phyloP scores from a whole-genome alignment of 2,888 invertebrate species.

The Protodeltote pygarga region DNA sequence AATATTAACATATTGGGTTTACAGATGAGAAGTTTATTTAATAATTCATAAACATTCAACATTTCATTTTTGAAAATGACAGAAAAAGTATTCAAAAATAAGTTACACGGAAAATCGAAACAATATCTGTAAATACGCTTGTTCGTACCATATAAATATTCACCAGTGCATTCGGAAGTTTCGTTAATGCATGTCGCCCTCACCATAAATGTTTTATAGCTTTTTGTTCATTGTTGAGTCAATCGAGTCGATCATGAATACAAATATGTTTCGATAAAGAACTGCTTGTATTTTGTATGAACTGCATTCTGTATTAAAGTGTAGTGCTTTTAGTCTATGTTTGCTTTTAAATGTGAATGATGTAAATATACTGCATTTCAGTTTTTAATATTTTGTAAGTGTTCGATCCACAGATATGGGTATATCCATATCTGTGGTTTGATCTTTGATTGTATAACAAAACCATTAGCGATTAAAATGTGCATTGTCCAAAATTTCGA shows the following conservation, averaged over 20 bases:
- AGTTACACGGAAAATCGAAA: background rate
- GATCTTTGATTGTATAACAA: no score
- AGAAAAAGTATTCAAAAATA: background rate
- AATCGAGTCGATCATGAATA: constrained; percentile 47
- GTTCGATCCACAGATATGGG: no score
- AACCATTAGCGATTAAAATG: no score
- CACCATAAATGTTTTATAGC: constrained; percentile 65
- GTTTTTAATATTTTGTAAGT: no score
- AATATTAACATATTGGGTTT: no score
- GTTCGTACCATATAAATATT: constrained; percentile 61
- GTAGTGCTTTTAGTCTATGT: background rate
- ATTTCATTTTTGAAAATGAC: background rate
- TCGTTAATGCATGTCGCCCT: constrained; percentile 63
- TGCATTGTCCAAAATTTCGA: no score
- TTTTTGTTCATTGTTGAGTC: constrained; percentile 52
- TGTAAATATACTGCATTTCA: no score
- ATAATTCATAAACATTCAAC: no score
- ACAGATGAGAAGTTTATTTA: no score
- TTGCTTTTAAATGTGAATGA: no score
- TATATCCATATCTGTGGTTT: no score
- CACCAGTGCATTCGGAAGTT: constrained; percentile 59
- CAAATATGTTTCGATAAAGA: constrained; percentile 27
- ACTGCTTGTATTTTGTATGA: constrained; percentile 16
- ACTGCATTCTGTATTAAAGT: constrained; percentile 1
- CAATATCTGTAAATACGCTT: constrained; percentile 33